These are phyloP conservation scores for Planiliza haematocheilus DNA, from an alignment of 2,113 vertebrate species.

Conservation along the genomic window DNA sequence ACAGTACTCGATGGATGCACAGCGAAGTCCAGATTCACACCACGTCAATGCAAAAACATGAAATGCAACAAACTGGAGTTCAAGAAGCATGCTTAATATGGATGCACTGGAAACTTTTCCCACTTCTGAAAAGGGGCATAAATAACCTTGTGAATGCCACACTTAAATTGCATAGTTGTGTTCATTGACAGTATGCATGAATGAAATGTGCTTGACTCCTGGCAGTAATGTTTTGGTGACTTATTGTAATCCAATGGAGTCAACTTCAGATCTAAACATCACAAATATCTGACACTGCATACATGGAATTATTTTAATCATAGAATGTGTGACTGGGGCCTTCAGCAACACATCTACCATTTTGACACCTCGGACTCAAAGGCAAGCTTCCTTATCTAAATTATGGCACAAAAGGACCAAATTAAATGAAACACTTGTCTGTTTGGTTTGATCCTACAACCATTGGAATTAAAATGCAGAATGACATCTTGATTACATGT, in stretches of 20 bases:
- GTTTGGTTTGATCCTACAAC: constrained; percentile 22
- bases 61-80: constrained; percentile 28
- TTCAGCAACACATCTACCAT: too few relatives aligned
- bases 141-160: constrained; percentile 52
- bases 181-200: constrained; percentile 31
- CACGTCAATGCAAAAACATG: constrained; percentile 1
- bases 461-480: constrained; percentile 21
- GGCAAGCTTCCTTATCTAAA: background rate
- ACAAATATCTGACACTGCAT: constrained; percentile 32
- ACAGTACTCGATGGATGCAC: constrained; percentile 42
- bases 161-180: constrained; percentile 76
- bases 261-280: background rate
- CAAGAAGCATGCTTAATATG: constrained; percentile 8
- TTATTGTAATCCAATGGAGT: constrained; percentile 9
- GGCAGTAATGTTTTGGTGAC: constrained; percentile 35
- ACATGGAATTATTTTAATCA: constrained; percentile 34
- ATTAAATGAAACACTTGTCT: background rate
- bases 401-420: background rate
- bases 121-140: constrained; percentile 4
- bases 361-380: background rate
- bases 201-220: constrained; percentile 17
- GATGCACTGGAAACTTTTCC: too few relatives aligned
- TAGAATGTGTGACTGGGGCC: background rate
- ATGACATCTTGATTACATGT: background rate
- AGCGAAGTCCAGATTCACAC: constrained; percentile 53